These are phyloP conservation scores for Dasyprocta punctata DNA, from an alignment of 2,113 vertebrate species.

Conservation along the genomic window DNA sequence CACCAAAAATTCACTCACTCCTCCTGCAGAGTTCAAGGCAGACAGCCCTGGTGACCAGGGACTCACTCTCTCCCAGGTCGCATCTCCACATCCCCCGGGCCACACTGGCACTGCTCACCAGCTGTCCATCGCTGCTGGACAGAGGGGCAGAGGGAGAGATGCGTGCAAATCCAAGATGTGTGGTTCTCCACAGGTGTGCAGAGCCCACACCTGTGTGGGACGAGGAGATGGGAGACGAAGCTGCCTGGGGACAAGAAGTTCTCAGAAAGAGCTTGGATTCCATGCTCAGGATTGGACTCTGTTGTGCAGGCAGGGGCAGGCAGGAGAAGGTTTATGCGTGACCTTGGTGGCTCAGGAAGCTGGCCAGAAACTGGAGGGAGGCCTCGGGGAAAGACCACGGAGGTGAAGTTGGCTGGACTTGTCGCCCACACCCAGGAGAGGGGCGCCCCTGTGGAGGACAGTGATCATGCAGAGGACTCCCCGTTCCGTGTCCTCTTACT, in stretches of 20 bases:
- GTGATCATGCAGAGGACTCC: neutral
- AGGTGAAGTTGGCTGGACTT: neutral
- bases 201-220: neutral
- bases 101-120: neutral
- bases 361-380: neutral
- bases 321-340: neutral
- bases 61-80: neutral
- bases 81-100: too few species aligned
- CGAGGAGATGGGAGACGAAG: neutral
- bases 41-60: neutral
- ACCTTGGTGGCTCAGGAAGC: neutral
- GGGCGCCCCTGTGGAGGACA: neutral
- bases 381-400: neutral
- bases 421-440: neutral
- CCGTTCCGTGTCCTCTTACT: neutral
- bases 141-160: neutral
- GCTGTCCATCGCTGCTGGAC: neutral
- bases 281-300: neutral
- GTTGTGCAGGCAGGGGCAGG: neutral
- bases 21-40: neutral
- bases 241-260: neutral
- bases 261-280: neutral
- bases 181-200: neutral
- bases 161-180: neutral
- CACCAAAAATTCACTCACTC: neutral